Percentiles rank a stretch among this genome's conserved stretches.
Conservation (phyloP, 2,888 invertebrate genomes). For the Apoda limacodes region DNA sequence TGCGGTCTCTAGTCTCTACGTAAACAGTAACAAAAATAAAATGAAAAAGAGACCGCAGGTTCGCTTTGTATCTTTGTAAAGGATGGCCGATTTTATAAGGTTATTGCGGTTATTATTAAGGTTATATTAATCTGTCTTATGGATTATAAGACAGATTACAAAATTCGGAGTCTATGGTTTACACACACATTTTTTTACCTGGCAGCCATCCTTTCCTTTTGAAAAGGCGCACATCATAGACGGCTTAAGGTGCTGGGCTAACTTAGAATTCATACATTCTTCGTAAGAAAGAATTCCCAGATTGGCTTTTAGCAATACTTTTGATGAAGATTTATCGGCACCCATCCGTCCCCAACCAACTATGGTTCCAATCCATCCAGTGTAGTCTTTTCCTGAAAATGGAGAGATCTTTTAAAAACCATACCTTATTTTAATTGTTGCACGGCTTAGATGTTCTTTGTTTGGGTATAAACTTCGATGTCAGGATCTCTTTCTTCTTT, state of each 20-base stretch:
- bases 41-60: too few relatives aligned
- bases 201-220: conserved; percentile 72
- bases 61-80: too few relatives aligned
- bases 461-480: too few relatives aligned
- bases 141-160: too few relatives aligned
- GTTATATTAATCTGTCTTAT: too few relatives aligned
- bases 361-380: conserved; percentile 48
- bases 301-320: conserved; percentile 52
- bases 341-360: conserved; percentile 69
- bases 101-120: conserved; percentile 3
- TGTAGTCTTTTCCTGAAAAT: conserved; percentile 49
- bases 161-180: conserved; percentile 15
- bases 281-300: conserved; percentile 51
- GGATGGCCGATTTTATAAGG: conserved; percentile 3
- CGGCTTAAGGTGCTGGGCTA: conserved; percentile 52
- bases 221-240: conserved; percentile 74
- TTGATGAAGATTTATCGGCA: conserved; percentile 49
- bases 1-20: too few relatives aligned
- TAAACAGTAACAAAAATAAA: too few relatives aligned
- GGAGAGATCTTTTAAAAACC: conserved; percentile 3
- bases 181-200: conserved; percentile 43
- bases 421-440: too few relatives aligned
- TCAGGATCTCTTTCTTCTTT: too few relatives aligned
- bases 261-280: conserved; percentile 48
- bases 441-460: too few relatives aligned